Evolutionary conservation across 2,888 invertebrate species (phyloP), one percentile per base, ranked within the genome.

Genomic region (Amphipoea lucens): DNA sequence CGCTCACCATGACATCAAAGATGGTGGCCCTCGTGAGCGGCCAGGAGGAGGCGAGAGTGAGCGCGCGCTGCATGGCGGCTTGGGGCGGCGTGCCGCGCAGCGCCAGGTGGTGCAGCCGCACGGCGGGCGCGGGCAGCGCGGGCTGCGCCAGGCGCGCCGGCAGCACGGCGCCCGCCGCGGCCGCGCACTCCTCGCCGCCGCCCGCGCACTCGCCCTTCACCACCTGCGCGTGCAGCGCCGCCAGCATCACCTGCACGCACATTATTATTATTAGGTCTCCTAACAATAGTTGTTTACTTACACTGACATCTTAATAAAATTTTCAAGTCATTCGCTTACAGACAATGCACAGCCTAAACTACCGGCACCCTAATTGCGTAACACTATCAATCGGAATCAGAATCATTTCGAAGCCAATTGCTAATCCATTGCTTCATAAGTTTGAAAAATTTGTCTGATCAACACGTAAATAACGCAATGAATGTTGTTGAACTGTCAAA

Each of bases 21-120:
- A 99, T 98, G 71, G 99, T 99, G 29, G 99, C 99, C 87, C 98
- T 98, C 86, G 99, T 99, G 76, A 99, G 97, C 54, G 99, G 99
- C 99, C 99, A 99, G 86, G 98, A 98, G 93, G 98, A 98, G 85
- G 99, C 98, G 42, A 99, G 97, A 93, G 99, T 99, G 75, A 99
- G 97, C 93, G 99, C 99, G 14, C 99, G 98, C 93, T 99, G 98
- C 96, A 99, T 99, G 42, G 99, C 98, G 93, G 99, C 98, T 14
- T 98, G 97, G 0, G 98, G 97, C 66, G 98, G 98, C 97, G 99
- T 99, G 83, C 99, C 99, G 76, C 98, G 97, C 88, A 99, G 97
- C 63, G 98, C 98, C 93, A 99, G 98, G 96, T 99, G 99, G 94
- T 99, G 99, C 96, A 98, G 98, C 5, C 98, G 98, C 60, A 99